A percentile compares a stretch with the other conserved stretches of the same genome.
These are phyloP conservation scores for Barnardius zonarius DNA, from an alignment of 2,113 vertebrate species.

Conservation along the genomic window DNA sequence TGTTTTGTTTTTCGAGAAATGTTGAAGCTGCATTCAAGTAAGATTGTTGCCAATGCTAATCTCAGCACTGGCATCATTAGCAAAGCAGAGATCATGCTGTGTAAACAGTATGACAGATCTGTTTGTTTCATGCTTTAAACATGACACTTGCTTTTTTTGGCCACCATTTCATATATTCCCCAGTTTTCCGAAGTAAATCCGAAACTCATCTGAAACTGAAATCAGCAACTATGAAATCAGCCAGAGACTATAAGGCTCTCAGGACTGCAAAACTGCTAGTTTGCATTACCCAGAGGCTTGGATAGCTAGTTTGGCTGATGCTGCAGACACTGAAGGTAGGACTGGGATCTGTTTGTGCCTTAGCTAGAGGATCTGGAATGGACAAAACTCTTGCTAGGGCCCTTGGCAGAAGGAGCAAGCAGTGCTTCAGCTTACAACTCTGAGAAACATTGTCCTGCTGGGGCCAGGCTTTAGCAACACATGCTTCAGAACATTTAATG, in stretches of 20 bases:
- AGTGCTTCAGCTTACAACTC: rapidly evolving
- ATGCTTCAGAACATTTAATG: rapidly evolving
- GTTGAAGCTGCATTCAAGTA: background rate
- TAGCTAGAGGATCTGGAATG: background rate
- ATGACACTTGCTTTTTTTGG: background rate
- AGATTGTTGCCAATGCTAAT: background rate
- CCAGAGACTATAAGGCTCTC: background rate
- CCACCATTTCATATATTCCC: background rate
- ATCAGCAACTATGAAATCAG: background rate
- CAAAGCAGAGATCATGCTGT: background rate
- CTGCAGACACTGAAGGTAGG: background rate
- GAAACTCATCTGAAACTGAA: background rate
- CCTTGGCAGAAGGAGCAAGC: background rate
- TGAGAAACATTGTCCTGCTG: rapidly evolving
- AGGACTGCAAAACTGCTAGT: background rate
- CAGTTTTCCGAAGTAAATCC: background rate
- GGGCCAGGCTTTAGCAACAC: background rate
- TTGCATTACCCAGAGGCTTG: background rate
- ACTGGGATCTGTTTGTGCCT: background rate
- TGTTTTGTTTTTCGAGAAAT: background rate
- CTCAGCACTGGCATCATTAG: background rate
- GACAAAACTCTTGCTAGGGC: too few species aligned
- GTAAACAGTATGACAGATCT: background rate
- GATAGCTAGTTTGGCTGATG: background rate
- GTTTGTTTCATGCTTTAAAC: background rate